Evolutionary conservation across 2,888 invertebrate species (phyloP).

Genomic region (Drosophila colorata): DNA sequence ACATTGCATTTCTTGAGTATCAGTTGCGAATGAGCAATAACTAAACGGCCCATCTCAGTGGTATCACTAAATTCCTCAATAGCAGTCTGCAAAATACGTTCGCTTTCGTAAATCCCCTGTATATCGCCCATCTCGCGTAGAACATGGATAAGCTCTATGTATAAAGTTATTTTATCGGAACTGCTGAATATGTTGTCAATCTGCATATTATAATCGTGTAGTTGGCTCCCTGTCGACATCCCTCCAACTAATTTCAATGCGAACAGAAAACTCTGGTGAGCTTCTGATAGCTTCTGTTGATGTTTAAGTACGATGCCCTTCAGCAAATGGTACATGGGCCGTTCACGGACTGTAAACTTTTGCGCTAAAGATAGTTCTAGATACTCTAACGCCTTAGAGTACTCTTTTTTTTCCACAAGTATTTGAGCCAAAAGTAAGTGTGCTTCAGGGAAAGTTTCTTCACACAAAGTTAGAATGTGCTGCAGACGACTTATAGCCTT

Average conservation of each 20-base stretch:
- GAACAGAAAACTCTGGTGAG: slow-evolving; percentile 90
- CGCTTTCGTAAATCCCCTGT: slow-evolving; percentile 89
- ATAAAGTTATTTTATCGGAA: slow-evolving; percentile 94
- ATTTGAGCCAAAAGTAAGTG: slow-evolving; percentile 95
- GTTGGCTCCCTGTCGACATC: slow-evolving; percentile 32
- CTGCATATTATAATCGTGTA: slow-evolving; percentile 17
- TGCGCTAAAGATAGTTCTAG: slow-evolving; percentile 96
- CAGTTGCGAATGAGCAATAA: slow-evolving; percentile 94
- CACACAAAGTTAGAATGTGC: slow-evolving; percentile 90
- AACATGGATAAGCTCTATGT: slow-evolving; percentile 92
- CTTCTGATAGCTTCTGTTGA: slow-evolving; percentile 89
- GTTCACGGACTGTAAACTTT: slow-evolving; percentile 96
- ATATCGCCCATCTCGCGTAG: slow-evolving; percentile 63
- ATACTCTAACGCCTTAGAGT: slow-evolving; percentile 92
- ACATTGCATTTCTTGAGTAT: slow-evolving; percentile 92
- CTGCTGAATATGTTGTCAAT: slow-evolving; percentile 85
- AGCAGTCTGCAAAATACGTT: slow-evolving; percentile 91
- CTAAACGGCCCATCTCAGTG: slow-evolving; percentile 93
- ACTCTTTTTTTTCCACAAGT: slow-evolving; percentile 89
- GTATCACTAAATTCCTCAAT: slow-evolving; percentile 90
- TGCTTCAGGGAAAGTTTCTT: slow-evolving; percentile 93
- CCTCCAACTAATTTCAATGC: slow-evolving; percentile 90
- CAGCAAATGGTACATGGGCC: slow-evolving; percentile 95
- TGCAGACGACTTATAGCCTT: slow-evolving; percentile 90
- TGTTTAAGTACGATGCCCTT: slow-evolving; percentile 93